Evolutionary conservation across 35 echinoderm and acorn worm species (phyloP), one percentile per base, ranked within the genome.

Genomic region (Anneissia japonica): DNA sequence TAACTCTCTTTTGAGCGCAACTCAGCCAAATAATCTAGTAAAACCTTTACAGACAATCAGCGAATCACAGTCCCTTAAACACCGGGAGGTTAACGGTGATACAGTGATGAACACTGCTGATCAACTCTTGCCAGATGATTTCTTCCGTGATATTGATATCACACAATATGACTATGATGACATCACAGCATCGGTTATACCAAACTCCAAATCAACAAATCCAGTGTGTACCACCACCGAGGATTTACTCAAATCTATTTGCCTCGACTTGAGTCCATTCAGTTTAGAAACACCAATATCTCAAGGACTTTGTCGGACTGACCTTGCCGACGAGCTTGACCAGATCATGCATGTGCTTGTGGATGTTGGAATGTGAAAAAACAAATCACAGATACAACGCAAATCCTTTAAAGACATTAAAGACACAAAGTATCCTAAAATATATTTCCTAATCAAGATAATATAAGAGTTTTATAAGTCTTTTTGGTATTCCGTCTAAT

Each of bases 331-430:
- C 37, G 92, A 93, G 79, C 87, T 93, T 73, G 92, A 93, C 89
- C 92, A 93, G 85, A 93, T 93, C 75, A 93, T 93, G 92, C 87
- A 93, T 81, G 88, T 93, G 30, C 87, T 93, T 32, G 87, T 93
- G n/a, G 92, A 93, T 83, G 92, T 93, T 74, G 92, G 92, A 84
- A 93, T 93, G 92, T 93, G 78, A 93, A 31, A 64, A 75, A n/a
- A 75, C 3, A 75, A 75, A 35, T n/a, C n/a, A 77, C 32, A 13
- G 33, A 35, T 35, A 4, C 31, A 35, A 77, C 35, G 5, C 10
- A 34, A 75, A 75, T 56, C 46, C 46, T 56, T 11, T 56, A 13
- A 11, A 13, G 11, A 11, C 46, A 56, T 11, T 77, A 37, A 35
- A 14, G 10, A 32, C 75, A 77, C 3, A 77, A 13, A 26, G 26